These are phyloP conservation scores for Dascyllus trimaculatus DNA, from an alignment of 2,113 vertebrate genomes.

Conservation along the genomic window DNA sequence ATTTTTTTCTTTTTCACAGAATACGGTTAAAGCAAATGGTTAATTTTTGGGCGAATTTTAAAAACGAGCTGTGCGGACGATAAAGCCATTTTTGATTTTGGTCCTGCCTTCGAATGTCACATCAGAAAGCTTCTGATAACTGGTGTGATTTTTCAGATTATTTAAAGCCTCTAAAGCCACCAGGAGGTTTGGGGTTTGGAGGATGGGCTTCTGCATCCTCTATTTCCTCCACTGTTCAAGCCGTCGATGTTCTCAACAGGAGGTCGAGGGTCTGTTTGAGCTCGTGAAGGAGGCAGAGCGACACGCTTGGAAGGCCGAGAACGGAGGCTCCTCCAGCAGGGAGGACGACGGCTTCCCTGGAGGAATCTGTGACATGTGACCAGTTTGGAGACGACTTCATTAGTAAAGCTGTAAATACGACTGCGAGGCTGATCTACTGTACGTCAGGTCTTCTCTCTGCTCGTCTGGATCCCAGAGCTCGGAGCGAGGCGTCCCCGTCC, in stretches of 20 bases:
- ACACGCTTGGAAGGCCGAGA: constrained; percentile 25
- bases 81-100: too few species aligned
- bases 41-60: too few species aligned
- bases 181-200: too few species aligned
- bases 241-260: constrained; percentile 4
- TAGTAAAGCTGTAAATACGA: constrained; percentile 39
- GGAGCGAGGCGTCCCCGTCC: too few species aligned
- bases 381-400: constrained; percentile 71
- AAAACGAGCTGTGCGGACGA: too few species aligned
- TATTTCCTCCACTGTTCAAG: background rate
- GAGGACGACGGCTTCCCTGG: constrained; percentile 46
- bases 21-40: too few species aligned
- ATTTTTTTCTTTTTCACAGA: too few species aligned
- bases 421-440: constrained; percentile 48
- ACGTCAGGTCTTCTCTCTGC: constrained; percentile 40
- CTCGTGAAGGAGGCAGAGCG: constrained; percentile 20
- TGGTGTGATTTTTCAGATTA: too few species aligned
- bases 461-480: constrained; percentile 20
- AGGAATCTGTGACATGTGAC: constrained; percentile 67
- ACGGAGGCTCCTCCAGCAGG: constrained; percentile 28
- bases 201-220: background rate
- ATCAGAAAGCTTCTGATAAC: too few species aligned
- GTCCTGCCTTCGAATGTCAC: too few species aligned
- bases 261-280: constrained; percentile 7
- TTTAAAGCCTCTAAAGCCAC: too few species aligned